Percentiles rank a stretch among this genome's conserved stretches.
These are phyloP conservation scores for Alces alces DNA, from an alignment of 2,113 vertebrate genomes.

Conservation along the genomic window DNA sequence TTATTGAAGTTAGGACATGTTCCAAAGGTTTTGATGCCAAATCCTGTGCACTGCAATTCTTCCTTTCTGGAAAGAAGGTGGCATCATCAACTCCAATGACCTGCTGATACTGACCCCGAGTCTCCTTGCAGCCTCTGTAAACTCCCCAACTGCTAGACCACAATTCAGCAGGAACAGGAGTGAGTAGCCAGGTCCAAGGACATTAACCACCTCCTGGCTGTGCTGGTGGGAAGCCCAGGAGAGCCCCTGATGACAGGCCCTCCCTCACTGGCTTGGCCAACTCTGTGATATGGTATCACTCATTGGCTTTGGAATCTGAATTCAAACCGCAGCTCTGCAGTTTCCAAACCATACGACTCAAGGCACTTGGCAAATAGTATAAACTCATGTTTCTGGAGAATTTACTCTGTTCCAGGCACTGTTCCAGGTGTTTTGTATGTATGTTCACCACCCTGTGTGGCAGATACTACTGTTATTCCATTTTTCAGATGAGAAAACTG, in stretches of 20 bases:
- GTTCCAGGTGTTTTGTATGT: neutral
- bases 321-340: neutral
- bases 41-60: neutral
- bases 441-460: fast-evolving
- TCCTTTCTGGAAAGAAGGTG: neutral
- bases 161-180: neutral
- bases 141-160: neutral
- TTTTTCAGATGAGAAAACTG: neutral
- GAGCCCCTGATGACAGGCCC: neutral
- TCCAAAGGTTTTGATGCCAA: neutral
- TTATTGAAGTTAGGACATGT: neutral
- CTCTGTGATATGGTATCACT: neutral
- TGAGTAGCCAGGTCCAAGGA: neutral
- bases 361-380: neutral
- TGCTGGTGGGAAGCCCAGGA: neutral
- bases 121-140: neutral
- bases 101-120: neutral
- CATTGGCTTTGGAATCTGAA: neutral
- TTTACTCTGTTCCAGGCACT: neutral
- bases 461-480: neutral
- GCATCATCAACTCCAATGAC: neutral
- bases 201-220: neutral
- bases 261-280: neutral
- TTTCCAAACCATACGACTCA: neutral
- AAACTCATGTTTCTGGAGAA: fast-evolving